These are phyloP conservation scores for Keiferia lycopersicella DNA, from an alignment of 2,888 invertebrate species.

Conservation along the genomic window DNA sequence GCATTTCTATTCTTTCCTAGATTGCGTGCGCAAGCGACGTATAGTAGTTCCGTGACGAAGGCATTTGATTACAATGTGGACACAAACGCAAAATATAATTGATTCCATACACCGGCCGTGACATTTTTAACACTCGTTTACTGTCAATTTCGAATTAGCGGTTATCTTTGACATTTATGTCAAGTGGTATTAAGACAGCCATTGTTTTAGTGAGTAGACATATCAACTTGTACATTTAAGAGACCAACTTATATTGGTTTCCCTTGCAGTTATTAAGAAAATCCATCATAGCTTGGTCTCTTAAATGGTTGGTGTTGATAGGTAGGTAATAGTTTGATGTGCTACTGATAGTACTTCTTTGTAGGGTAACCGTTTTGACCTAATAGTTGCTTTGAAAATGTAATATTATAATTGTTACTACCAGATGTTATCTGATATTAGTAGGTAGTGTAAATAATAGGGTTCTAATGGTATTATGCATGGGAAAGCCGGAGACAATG, in stretches of 20 bases:
- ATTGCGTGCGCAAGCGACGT: slow-evolving; percentile 5
- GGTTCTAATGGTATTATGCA: slow-evolving; percentile 11
- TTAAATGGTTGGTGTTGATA: no score
- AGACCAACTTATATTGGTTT: no score
- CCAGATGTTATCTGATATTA: slow-evolving; percentile 3
- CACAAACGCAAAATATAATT: slow-evolving; percentile 23
- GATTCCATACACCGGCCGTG: slow-evolving; percentile 25
- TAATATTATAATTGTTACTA: slow-evolving; percentile 14
- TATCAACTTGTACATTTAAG: no score
- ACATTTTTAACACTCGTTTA: slow-evolving; percentile 27
- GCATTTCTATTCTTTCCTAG: not conserved
- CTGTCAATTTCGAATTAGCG: slow-evolving; percentile 8
- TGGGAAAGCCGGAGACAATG: slow-evolving; percentile 1
- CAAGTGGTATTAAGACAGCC: slow-evolving; percentile 27
- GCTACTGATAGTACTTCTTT: not conserved
- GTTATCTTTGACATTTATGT: slow-evolving; percentile 31
- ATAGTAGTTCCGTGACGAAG: slow-evolving; percentile 11
- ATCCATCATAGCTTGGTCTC: no score
- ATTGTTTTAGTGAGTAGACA: slow-evolving; percentile 4
- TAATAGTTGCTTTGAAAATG: not conserved
- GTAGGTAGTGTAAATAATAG: slow-evolving; percentile 1
- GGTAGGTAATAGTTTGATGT: no score
- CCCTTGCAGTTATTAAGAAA: no score
- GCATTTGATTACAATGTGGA: slow-evolving; percentile 14
- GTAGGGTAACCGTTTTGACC: slow-evolving; percentile 3